Conservation (phyloP, 2,113 vertebrate species). For the Triplophysa rosa region DNA sequence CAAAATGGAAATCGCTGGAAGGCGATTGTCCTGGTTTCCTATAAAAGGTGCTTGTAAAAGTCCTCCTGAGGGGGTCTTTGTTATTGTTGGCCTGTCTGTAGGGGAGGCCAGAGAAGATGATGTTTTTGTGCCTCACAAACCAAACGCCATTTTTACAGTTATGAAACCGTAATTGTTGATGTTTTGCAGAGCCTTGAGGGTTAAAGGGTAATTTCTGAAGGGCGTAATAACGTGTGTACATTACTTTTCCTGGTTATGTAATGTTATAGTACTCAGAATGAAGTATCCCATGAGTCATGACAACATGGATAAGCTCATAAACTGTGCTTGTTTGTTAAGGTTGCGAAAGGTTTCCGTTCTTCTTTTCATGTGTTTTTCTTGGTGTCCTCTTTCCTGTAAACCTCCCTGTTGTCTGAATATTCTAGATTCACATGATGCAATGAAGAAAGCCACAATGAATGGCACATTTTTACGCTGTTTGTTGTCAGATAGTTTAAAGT, state of each 20-base stretch:
- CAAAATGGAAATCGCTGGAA: slow-evolving; percentile 28
- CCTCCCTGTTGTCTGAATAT: slow-evolving; percentile 1
- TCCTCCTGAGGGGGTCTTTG: slow-evolving; percentile 28
- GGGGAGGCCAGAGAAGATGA: slow-evolving; percentile 10
- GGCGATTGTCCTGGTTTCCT: slow-evolving; percentile 26
- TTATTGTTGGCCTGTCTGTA: slow-evolving; percentile 45
- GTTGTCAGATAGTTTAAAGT: background rate
- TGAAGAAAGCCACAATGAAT: background rate
- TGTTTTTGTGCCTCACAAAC: slow-evolving; percentile 13
- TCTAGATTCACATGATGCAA: slow-evolving; percentile 17
- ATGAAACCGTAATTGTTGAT: slow-evolving; percentile 13
- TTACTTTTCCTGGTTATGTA: background rate
- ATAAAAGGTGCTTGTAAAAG: background rate
- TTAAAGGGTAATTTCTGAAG: slow-evolving; percentile 9
- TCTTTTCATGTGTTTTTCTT: background rate
- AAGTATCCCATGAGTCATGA: slow-evolving; percentile 2
- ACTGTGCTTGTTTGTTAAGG: background rate
- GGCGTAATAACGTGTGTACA: slow-evolving; percentile 2
- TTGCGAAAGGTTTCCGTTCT: slow-evolving; percentile 18
- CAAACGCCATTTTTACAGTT: background rate
- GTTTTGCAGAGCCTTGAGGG: background rate
- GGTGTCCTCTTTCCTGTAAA: background rate
- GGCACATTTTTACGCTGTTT: background rate
- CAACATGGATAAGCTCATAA: background rate
- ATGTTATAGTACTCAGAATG: slow-evolving; percentile 6